Percentiles rank a stretch among this genome's conserved stretches.
Evolutionary conservation across 1,140 invertebrate genomes (phyloP).

Genomic region (Anthonomus grandis): DNA sequence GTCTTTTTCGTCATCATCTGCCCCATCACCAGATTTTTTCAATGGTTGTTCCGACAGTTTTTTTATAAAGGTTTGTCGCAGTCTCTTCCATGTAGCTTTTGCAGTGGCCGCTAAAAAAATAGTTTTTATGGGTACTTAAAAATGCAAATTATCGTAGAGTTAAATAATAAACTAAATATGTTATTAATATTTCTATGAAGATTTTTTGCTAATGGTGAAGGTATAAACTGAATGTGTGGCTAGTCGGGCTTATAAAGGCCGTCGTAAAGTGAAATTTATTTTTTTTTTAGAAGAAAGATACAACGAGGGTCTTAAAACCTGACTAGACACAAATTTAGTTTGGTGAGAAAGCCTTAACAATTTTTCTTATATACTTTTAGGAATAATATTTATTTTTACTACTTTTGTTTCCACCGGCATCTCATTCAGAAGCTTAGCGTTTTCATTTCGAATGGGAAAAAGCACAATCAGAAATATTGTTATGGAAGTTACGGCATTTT

Average conservation of each 20-base stretch:
- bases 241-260: too few relatives aligned
- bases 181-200: too few relatives aligned
- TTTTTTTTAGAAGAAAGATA: too few relatives aligned
- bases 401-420: too few relatives aligned
- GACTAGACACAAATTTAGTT: too few relatives aligned
- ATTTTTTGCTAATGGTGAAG: too few relatives aligned
- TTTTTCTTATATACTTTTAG: too few relatives aligned
- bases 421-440: conserved; percentile 12
- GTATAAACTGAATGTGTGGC: too few relatives aligned
- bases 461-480: conserved; percentile 3
- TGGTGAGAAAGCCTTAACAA: too few relatives aligned
- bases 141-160: neutral
- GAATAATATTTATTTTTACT: too few relatives aligned
- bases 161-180: neutral
- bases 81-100: neutral
- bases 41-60: neutral
- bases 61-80: neutral
- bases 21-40: neutral
- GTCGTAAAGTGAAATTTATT: too few relatives aligned
- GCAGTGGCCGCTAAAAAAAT: neutral
- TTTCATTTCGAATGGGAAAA: conserved; percentile 10
- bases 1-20: neutral
- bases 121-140: neutral
- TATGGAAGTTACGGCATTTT: neutral
- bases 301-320: too few relatives aligned